These are phyloP conservation scores for Aricia agestis DNA, from an alignment of 1,140 invertebrate genomes.

Conservation along the genomic window DNA sequence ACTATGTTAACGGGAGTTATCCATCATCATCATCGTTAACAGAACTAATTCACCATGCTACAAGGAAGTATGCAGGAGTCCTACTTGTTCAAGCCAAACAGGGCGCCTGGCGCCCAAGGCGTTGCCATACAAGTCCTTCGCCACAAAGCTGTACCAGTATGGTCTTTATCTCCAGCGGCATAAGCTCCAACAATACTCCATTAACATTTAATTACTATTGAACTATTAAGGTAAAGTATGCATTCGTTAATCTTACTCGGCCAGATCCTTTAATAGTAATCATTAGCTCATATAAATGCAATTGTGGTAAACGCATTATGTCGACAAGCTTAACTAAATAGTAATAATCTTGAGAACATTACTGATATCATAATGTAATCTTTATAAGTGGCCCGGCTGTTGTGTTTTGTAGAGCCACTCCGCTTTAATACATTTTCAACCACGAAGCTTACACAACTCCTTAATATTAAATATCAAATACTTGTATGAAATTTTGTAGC, in stretches of 20 bases:
- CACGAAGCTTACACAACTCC: too few species aligned
- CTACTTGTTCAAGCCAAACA: constrained; percentile 12
- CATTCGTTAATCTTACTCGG: constrained; percentile 14
- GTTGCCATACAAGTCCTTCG: constrained; percentile 20
- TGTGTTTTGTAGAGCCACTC: too few species aligned
- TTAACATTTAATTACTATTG: constrained; percentile 16
- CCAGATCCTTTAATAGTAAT: constrained; percentile 3
- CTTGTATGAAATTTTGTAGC: too few species aligned
- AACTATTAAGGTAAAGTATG: constrained; percentile 13
- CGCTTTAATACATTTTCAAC: too few species aligned
- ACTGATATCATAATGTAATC: neutral
- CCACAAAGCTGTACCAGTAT: constrained; percentile 4
- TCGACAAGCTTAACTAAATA: neutral
- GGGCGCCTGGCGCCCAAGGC: constrained; percentile 16
- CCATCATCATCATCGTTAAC: neutral
- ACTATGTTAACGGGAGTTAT: neutral
- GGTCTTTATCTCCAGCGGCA: constrained; percentile 13
- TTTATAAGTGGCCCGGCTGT: neutral
- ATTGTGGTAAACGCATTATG: neutral
- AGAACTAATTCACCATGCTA: neutral
- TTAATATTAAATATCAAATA: too few species aligned
- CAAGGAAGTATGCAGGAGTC: constrained; percentile 14
- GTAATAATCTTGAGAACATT: neutral
- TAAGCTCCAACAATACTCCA: constrained; percentile 9
- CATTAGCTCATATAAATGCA: constrained; percentile 9